Conservation (phyloP, 1,140 invertebrate genomes). For the Drosophila elegans region DNA sequence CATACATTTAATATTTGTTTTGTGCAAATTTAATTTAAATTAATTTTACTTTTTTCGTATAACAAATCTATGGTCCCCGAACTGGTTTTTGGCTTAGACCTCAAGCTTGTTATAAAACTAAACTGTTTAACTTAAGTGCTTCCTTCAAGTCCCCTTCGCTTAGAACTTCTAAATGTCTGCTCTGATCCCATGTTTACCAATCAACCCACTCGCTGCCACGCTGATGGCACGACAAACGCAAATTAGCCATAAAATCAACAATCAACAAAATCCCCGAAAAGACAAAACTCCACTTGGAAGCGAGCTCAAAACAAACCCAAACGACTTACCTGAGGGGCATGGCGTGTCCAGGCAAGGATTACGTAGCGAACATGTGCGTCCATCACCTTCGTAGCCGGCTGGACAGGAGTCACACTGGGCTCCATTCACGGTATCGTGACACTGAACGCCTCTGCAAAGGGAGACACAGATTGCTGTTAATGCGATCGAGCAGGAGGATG, state of each 20-base stretch:
- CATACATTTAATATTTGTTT: no score
- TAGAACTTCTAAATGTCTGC: not conserved
- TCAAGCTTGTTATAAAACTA: not conserved
- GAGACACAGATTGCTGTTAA: constrained; percentile 56
- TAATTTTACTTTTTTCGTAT: no score
- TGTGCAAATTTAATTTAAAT: no score
- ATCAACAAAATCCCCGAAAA: constrained; percentile 21
- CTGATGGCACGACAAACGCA: constrained; percentile 55
- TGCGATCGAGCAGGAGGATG: constrained; percentile 24
- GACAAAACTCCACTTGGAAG: constrained; percentile 50
- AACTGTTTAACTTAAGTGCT: not conserved
- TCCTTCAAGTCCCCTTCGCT: not conserved
- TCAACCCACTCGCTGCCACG: constrained; percentile 23
- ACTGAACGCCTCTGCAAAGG: constrained; percentile 89
- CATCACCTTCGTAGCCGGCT: constrained; percentile 92
- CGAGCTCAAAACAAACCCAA: constrained; percentile 32
- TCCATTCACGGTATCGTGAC: constrained; percentile 90
- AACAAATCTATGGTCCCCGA: no score
- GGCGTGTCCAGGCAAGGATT: constrained; percentile 90
- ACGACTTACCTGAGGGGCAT: constrained; percentile 88
- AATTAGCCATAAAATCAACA: constrained; percentile 70
- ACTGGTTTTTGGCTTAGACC: not conserved
- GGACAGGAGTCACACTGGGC: constrained; percentile 94
- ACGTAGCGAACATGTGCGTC: constrained; percentile 89
- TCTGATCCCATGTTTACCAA: constrained; percentile 9